phyloP scores from a whole-genome alignment of 1,140 invertebrate genomes.

The Cheumatopsyche charites region DNA sequence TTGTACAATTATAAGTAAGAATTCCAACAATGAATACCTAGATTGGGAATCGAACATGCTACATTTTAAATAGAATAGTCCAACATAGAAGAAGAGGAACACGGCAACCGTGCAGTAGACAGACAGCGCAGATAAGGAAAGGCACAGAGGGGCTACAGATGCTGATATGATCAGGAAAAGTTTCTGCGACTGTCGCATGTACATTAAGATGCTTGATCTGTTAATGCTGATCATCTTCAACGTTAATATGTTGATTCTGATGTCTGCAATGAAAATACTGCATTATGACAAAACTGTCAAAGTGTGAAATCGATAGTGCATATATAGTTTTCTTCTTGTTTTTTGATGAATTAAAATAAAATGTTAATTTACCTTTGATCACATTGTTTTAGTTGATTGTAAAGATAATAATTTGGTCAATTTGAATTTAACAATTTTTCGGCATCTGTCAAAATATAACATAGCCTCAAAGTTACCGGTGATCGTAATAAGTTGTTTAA shows the following conservation, averaged over 20 bases:
- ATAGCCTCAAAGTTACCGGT: neutral
- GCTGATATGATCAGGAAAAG: neutral
- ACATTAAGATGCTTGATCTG: neutral
- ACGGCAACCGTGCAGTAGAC: neutral
- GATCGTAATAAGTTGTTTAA: neutral
- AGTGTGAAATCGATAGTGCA: too few species aligned
- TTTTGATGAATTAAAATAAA: too few species aligned
- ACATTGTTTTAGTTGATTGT: too few species aligned
- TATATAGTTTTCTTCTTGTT: too few species aligned
- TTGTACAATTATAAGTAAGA: too few species aligned
- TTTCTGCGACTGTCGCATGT: neutral
- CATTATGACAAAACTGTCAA: too few species aligned
- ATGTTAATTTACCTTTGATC: too few species aligned
- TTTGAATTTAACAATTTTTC: too few species aligned
- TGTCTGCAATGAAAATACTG: neutral
- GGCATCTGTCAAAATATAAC: neutral
- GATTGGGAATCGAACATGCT: neutral
- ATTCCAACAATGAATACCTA: too few species aligned
- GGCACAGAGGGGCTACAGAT: neutral
- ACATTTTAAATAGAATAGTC: neutral
- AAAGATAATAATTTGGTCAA: too few species aligned
- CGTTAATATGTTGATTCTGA: neutral
- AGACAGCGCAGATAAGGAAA: neutral
- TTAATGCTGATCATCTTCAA: neutral
- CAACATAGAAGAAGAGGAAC: neutral